Base-by-base conservation (phyloP, 2,888 invertebrate genomes). In the Cryptus viduatorius region DNA sequence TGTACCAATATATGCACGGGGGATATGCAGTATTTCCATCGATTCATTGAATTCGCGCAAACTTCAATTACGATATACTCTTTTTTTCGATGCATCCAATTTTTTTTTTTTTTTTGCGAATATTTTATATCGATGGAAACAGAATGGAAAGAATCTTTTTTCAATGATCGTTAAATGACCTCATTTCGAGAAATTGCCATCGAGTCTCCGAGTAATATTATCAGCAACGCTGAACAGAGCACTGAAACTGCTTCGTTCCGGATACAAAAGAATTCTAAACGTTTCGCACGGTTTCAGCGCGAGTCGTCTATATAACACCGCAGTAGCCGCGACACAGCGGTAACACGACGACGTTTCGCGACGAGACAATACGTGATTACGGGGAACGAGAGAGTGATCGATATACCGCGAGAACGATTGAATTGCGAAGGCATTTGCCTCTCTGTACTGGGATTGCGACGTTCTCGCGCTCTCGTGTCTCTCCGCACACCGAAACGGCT, bases 321-420 rank as follows among this genome's bases (percentile, higher is more conserved):
- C 68, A 29, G 42, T 42, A 19, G n/a, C 67, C 46, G 37, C 37
- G 7, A 16, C 19, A 19, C n/a, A 50, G 71, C 71, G 76, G 65
- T 79, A 65, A 83, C 72, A 48, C 42, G 48, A 65, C 56, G 65
- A 61, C 65, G 56, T 76, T 84, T 87, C 69, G 73, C 75, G 37
- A 79, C 82, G 50, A 86, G 84, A 87, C 86, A 87, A 87, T 87
- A 83, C 86, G 87, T 85, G 85, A 87, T 87, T 87, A 86, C 76
- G 77, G 73, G 42, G 24, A 78, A 68, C 77, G 79, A 48, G 79
- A 79, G 76, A 71, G 65, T 73, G 86, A 86, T 87, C 86, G 75
- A 87, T 86, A 61, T 46, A 82, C 65, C 82, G 64, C 64, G 71
- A 80, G 59, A 68, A 71, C 82, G 75, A 73, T 82, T 59, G 50